These are phyloP conservation scores for Paramisgurnus dabryanus DNA, from an alignment of 2,113 vertebrate genomes.

Conservation along the genomic window DNA sequence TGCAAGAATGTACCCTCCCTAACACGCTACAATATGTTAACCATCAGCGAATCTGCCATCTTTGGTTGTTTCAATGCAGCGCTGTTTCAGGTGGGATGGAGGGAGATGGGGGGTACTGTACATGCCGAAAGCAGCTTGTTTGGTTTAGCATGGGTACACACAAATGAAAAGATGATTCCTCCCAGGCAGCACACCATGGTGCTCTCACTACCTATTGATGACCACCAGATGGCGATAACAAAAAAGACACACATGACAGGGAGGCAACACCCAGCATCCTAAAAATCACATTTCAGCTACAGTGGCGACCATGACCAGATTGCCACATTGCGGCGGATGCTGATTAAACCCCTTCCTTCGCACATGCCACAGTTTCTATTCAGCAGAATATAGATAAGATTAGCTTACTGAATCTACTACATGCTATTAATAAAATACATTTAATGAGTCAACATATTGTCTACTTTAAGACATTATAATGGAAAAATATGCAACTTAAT, in stretches of 20 bases:
- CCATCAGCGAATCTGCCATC: constrained; percentile 15
- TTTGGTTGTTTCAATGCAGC: constrained; percentile 32
- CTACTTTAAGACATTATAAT: not conserved
- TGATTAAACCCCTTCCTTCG: constrained; percentile 53
- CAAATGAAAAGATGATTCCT: not conserved
- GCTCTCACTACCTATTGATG: constrained; percentile 8
- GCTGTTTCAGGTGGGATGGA: not conserved
- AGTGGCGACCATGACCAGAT: constrained; percentile 61
- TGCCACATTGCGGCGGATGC: constrained; percentile 55
- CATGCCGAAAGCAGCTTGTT: constrained; percentile 34
- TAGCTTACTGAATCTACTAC: too few species aligned
- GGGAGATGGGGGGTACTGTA: constrained; percentile 12
- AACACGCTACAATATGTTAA: constrained; percentile 25
- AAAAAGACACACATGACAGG: constrained; percentile 37
- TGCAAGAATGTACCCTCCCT: constrained; percentile 53
- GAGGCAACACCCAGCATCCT: constrained; percentile 69
- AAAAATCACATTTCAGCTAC: constrained; percentile 61
- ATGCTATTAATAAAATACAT: too few species aligned
- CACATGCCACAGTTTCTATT: constrained; percentile 1
- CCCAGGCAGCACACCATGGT: not conserved
- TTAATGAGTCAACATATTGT: not conserved
- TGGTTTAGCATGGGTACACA: constrained; percentile 19
- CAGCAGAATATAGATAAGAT: too few species aligned
- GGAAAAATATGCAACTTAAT: too few species aligned
- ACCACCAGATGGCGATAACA: constrained; percentile 71